Conservation (phyloP, 2,797 vertebrate species). For the Peromyscus nudipes region DNA sequence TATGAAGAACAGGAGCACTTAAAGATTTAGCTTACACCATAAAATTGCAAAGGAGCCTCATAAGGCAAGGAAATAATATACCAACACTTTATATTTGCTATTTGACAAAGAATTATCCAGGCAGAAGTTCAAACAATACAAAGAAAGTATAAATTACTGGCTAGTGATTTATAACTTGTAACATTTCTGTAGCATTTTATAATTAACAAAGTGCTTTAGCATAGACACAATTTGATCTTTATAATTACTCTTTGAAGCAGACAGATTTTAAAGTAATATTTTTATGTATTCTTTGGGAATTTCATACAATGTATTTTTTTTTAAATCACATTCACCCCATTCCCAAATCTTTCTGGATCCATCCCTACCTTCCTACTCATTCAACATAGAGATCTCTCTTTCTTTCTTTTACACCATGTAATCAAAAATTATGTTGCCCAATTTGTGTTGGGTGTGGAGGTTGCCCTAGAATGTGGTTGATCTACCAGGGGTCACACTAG, state of each 20-base stretch:
- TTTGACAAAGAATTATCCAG: slow-evolving; percentile 66
- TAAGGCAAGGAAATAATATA: slow-evolving; percentile 49
- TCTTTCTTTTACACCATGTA: background rate
- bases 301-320: background rate
- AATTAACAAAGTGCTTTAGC: slow-evolving; percentile 61
- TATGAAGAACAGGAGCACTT: slow-evolving; percentile 75
- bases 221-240: slow-evolving; percentile 54
- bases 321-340: background rate
- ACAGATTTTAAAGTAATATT: background rate
- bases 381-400: background rate
- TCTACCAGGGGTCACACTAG: background rate
- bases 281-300: background rate
- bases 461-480: background rate
- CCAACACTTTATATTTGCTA: slow-evolving; percentile 69
- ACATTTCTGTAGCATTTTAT: slow-evolving; percentile 52
- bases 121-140: slow-evolving; percentile 58
- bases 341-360: background rate
- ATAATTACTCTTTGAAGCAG: slow-evolving; percentile 52
- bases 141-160: background rate
- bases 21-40: slow-evolving; percentile 73
- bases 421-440: background rate
- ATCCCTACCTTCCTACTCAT: background rate
- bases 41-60: slow-evolving; percentile 73
- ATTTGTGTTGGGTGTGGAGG: background rate
- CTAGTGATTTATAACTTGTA: slow-evolving; percentile 66